Evolutionary conservation across 2,113 vertebrate species (phyloP).

Genomic region (Typhlomys cinereus): DNA sequence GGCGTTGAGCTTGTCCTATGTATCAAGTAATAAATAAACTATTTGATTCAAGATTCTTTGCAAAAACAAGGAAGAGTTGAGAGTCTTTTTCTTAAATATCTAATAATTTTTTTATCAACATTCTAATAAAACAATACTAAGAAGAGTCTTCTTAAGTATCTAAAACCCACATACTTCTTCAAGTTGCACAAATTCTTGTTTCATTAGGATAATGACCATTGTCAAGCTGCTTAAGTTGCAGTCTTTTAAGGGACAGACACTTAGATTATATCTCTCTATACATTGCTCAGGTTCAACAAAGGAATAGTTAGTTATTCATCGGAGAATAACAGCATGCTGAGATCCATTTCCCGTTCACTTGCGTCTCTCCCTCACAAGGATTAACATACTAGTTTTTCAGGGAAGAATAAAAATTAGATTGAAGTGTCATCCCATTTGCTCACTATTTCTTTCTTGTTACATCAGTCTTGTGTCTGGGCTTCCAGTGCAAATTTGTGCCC

Average conservation of each 20-base stretch:
- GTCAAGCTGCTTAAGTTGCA: background rate
- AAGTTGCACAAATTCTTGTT: background rate
- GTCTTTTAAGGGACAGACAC: background rate
- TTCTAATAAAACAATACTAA: conserved; percentile 24
- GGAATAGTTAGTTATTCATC: background rate
- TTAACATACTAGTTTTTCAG: background rate
- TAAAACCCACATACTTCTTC: background rate
- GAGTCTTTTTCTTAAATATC: background rate
- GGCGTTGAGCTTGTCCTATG: background rate
- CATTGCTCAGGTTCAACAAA: background rate
- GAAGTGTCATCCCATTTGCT: background rate
- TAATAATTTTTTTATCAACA: conserved; percentile 45
- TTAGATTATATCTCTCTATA: background rate
- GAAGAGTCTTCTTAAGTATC: background rate
- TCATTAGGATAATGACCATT: background rate
- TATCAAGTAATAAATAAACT: background rate
- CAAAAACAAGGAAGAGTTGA: conserved; percentile 33
- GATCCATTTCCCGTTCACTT: background rate
- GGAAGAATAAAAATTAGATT: conserved; percentile 31
- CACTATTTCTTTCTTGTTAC: background rate
- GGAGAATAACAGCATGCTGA: background rate
- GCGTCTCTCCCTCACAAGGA: background rate
- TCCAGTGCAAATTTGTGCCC: background rate
- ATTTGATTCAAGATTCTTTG: background rate
- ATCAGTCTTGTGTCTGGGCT: background rate